These are phyloP conservation scores for Falcunculus frontatus DNA, from an alignment of 2,113 vertebrate genomes.

Conservation along the genomic window DNA sequence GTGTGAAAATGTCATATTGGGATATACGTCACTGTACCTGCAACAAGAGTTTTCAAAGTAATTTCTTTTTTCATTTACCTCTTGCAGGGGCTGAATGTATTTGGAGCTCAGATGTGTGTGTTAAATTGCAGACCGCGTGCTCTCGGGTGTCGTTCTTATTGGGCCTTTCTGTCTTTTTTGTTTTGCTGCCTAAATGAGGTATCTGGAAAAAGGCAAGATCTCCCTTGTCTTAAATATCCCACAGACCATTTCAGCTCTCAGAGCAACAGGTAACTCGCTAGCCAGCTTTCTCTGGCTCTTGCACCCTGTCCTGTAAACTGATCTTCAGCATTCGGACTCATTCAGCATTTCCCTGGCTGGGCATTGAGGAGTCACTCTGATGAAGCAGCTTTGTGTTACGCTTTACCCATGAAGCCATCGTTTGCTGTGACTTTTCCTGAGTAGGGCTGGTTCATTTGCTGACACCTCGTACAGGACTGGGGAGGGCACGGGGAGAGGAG, in stretches of 20 bases:
- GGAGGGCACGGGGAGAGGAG: slow-evolving; percentile 15
- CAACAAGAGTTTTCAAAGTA: slow-evolving; percentile 42
- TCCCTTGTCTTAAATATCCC: slow-evolving; percentile 73
- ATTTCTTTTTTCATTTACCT: slow-evolving; percentile 74
- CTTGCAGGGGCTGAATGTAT: slow-evolving; percentile 75
- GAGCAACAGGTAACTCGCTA: slow-evolving; percentile 77
- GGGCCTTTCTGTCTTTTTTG: slow-evolving; percentile 77
- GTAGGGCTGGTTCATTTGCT: slow-evolving; percentile 54
- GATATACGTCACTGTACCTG: not conserved
- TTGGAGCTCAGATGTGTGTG: slow-evolving; percentile 71
- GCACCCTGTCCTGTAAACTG: not conserved
- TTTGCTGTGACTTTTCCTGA: slow-evolving; percentile 26
- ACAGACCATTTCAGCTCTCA: slow-evolving; percentile 74
- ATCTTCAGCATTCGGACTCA: slow-evolving; percentile 60
- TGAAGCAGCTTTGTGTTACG: slow-evolving; percentile 63
- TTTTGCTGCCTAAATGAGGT: slow-evolving; percentile 79
- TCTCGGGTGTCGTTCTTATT: slow-evolving; percentile 70
- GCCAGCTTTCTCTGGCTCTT: slow-evolving; percentile 45
- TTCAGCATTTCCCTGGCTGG: slow-evolving; percentile 70
- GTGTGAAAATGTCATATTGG: not conserved
- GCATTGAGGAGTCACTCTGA: not conserved
- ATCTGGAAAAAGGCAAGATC: slow-evolving; percentile 77
- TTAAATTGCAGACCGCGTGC: slow-evolving; percentile 65
- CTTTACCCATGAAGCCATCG: slow-evolving; percentile 70
- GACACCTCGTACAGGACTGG: not conserved